Percentiles rank a stretch among this genome's conserved stretches.
phyloP scores from a whole-genome alignment of 2,113 vertebrate genomes.

The Gorilla gorilla region DNA sequence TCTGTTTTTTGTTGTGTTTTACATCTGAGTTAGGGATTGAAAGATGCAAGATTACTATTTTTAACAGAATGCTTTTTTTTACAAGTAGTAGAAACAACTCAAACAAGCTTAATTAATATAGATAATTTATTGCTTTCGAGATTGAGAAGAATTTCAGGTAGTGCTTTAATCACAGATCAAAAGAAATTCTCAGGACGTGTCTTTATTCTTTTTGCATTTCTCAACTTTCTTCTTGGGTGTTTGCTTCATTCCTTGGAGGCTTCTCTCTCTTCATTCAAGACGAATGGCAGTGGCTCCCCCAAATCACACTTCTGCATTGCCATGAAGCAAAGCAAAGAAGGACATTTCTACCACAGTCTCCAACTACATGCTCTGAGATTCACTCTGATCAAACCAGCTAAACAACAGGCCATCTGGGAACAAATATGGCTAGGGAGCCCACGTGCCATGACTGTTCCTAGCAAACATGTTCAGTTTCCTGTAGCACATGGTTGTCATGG shows the following conservation, averaged over 20 bases:
- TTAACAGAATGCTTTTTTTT: slow-evolving; percentile 13
- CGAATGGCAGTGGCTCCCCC: neutral
- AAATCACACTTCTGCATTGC: neutral
- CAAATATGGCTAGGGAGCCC: neutral
- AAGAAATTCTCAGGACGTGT: neutral
- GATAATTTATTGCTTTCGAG: neutral
- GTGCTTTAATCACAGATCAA: neutral
- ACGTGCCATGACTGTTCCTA: neutral
- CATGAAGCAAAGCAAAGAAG: neutral
- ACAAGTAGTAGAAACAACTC: neutral
- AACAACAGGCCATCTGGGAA: neutral
- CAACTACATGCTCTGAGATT: neutral
- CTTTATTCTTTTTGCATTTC: neutral
- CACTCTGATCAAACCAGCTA: neutral
- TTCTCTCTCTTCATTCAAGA: neutral
- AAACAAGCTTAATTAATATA: slow-evolving; percentile 15
- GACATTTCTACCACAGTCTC: neutral
- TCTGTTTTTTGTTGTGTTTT: neutral
- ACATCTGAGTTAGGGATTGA: neutral
- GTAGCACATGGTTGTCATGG: neutral
- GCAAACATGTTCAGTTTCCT: neutral
- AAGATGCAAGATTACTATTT: neutral
- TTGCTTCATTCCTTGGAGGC: neutral
- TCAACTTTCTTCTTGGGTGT: neutral
- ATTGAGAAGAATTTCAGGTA: neutral